phyloP scores from a whole-genome alignment of 2,797 vertebrate genomes.

The Somateria mollissima region DNA sequence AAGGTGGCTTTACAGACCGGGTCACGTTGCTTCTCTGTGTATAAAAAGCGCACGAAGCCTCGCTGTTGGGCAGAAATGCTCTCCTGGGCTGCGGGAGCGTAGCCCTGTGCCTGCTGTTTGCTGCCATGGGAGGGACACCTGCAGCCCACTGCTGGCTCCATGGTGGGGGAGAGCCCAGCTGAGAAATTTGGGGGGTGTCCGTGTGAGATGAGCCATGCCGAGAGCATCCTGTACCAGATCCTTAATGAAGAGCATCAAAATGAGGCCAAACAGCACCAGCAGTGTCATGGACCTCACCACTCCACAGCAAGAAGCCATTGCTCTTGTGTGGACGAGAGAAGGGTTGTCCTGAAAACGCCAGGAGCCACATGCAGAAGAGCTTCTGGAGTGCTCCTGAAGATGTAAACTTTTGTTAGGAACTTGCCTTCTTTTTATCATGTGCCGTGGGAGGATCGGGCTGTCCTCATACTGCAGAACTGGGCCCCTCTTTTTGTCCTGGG shows the following conservation, averaged over 20 bases:
- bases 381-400: constrained; percentile 66
- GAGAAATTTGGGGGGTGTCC: not conserved
- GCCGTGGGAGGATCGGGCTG: constrained; percentile 55
- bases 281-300: not conserved
- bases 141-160: not conserved
- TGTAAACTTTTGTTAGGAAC: constrained; percentile 65
- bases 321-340: not conserved
- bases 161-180: constrained; percentile 8
- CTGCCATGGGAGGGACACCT: not conserved
- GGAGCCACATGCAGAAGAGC: constrained; percentile 38
- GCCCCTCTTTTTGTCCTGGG: constrained; percentile 65
- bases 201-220: not conserved
- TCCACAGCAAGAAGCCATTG: not conserved
- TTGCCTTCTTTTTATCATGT: constrained; percentile 65
- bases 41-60: constrained; percentile 18
- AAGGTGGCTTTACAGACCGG: constrained; percentile 38
- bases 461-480: constrained; percentile 58
- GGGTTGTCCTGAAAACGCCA: constrained; percentile 47
- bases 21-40: constrained; percentile 8
- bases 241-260: not conserved
- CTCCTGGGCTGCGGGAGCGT: not conserved
- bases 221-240: constrained; percentile 52
- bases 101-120: not conserved
- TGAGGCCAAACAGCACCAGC: not conserved
- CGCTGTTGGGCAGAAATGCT: not conserved